Base-by-base conservation (phyloP, 1,140 invertebrate species). In the Metopolophium dirhodum region DNA sequence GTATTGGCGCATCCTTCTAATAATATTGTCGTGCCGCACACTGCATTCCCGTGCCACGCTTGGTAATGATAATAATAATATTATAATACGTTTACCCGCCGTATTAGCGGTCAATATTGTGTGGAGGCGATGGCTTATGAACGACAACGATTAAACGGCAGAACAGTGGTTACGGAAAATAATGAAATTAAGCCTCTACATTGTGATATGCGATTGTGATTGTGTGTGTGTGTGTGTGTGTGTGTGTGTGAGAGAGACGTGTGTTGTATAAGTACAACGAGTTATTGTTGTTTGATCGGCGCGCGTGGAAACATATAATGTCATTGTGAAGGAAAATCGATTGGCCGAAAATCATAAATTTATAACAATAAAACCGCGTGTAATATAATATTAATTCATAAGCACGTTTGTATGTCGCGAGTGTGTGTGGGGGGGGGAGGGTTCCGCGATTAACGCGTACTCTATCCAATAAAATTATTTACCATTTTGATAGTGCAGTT, bases 251-350 rank as follows among this genome's bases (percentile, higher is more conserved):
- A n/a, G 14, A 9, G 18, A 14, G 30, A n/a, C 30, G n/a, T 77
- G 61, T 77, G n/a, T 77, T n/a, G 18, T 68, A 77, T 77, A 77
- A 77, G 61, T 77, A 77, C 37, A 37, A 37, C 61, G 30, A 77
- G 61, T 77, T 77, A n/a, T 77, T 77, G 61, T 77, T 18, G 61
- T 77, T 77, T n/a, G 61, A n/a, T 77, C 14, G 61, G 61, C 30
- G 3, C 14, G 61, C 23, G 11, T n/a, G 30, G 11, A n/a, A 77
- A 11, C 11, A 61, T 51, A 54, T 54, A 23, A 7, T 77, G n/a
- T 77, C 61, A 77, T n/a, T 77, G 61, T n/a, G 61, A 77, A 77
- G n/a, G 30, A 77, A 77, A 68, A 68, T 68, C 61, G 61, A 68
- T 68, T 26, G 30, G 9, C 26, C 61, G 61, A 68, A 68, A 77